These are phyloP conservation scores for Amphipyra berbera DNA, from an alignment of 2,888 invertebrate species.

Conservation along the genomic window DNA sequence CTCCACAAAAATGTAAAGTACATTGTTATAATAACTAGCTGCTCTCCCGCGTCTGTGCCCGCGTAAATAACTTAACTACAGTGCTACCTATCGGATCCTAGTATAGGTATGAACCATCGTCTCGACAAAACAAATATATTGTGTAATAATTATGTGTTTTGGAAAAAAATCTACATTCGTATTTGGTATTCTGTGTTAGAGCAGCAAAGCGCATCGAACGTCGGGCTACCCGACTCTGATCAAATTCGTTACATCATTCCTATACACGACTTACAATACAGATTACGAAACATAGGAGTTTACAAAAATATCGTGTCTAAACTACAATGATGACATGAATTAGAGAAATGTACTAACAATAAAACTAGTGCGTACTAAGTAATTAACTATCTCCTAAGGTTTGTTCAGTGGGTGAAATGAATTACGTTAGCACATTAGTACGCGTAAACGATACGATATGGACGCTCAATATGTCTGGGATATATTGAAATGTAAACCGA, in stretches of 20 bases:
- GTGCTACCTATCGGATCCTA: no score
- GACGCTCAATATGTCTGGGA: conserved; percentile 76
- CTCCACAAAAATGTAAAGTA: not conserved
- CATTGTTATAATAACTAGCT: not conserved
- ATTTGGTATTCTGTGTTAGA: not conserved
- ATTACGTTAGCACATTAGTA: conserved; percentile 18
- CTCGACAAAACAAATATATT: no score
- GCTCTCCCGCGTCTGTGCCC: no score
- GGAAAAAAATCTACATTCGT: no score
- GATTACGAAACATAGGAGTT: conserved; percentile 38
- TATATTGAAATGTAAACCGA: conserved; percentile 60
- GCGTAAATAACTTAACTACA: no score
- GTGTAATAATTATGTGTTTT: no score
- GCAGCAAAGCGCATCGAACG: not conserved
- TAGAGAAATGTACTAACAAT: conserved; percentile 33
- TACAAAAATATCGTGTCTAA: conserved; percentile 50
- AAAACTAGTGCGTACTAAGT: conserved; percentile 38
- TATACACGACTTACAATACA: conserved; percentile 26
- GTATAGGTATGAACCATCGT: no score
- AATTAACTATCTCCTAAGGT: conserved; percentile 35
- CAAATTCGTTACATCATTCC: conserved; percentile 39
- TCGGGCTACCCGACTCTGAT: conserved; percentile 41
- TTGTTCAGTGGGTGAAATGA: conserved; percentile 40
- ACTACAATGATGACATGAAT: conserved; percentile 39
- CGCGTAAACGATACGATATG: conserved; percentile 72